These are phyloP conservation scores for Diloba caeruleocephala DNA, from an alignment of 2,888 invertebrate species.

Conservation along the genomic window DNA sequence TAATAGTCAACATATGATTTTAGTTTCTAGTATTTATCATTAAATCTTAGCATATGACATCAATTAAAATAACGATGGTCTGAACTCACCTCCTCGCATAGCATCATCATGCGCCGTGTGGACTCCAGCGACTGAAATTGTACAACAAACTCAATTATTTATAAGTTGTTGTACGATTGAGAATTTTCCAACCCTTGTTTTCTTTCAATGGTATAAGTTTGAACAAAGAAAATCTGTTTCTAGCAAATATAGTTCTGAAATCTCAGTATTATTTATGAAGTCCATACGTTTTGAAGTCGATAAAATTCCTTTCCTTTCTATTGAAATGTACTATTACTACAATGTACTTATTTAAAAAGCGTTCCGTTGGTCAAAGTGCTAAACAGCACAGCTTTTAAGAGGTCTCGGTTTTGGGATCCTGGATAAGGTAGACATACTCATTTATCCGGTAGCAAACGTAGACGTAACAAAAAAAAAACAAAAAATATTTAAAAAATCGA, in stretches of 20 bases:
- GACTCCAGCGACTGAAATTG: conserved; percentile 96
- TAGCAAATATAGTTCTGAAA: conserved; percentile 8
- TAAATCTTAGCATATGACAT: conserved; percentile 9
- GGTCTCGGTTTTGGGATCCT: too few relatives aligned
- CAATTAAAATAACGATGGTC: conserved; percentile 14
- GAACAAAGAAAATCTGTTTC: conserved; percentile 18
- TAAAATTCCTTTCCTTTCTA: neutral
- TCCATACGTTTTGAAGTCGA: neutral
- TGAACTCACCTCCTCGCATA: conserved; percentile 96
- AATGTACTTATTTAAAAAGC: too few relatives aligned
- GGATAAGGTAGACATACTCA: too few relatives aligned
- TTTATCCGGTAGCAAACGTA: too few relatives aligned
- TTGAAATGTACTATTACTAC: too few relatives aligned
- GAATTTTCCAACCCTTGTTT: conserved; percentile 22
- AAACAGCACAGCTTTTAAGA: too few relatives aligned
- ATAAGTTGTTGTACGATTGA: conserved; percentile 3
- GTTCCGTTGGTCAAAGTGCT: too few relatives aligned
- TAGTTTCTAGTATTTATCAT: conserved; percentile 15
- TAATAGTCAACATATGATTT: conserved; percentile 7
- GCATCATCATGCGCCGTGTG: conserved; percentile 96
- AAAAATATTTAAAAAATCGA: too few relatives aligned
- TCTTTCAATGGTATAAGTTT: conserved; percentile 20
- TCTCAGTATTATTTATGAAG: conserved; percentile 1
- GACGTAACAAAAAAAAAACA: too few relatives aligned
- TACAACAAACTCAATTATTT: conserved; percentile 37